phyloP scores from a whole-genome alignment of 92 coral and sea anemone genomes.

The Phenganax subtilis region DNA sequence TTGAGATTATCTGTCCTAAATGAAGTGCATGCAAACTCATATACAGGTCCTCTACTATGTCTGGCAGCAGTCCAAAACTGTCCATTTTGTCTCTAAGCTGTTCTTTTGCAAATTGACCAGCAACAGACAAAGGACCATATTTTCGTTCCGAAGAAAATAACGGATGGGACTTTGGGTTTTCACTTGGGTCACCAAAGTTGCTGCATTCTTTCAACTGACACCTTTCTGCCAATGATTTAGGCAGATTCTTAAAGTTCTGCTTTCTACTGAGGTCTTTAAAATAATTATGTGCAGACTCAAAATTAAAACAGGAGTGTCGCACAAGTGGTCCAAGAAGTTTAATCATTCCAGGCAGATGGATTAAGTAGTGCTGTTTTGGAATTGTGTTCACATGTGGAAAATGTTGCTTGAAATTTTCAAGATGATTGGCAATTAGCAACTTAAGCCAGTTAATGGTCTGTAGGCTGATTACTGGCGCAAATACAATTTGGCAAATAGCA shows the following conservation, averaged over 20 bases:
- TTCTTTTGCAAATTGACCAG: too few species aligned
- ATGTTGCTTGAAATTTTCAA: not conserved
- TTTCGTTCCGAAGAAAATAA: not conserved
- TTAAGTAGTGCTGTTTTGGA: constrained; percentile 1
- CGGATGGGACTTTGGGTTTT: not conserved
- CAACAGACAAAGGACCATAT: not conserved
- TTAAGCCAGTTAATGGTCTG: not conserved
- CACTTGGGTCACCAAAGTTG: not conserved
- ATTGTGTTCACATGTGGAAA: not conserved
- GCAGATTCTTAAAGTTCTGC: constrained; percentile 24
- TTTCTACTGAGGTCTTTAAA: constrained; percentile 35
- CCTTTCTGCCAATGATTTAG: not conserved
- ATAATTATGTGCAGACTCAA: constrained; percentile 16
- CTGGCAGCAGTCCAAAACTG: too few species aligned
- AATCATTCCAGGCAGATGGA: not conserved
- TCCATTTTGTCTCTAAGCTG: too few species aligned
- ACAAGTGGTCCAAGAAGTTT: constrained; percentile 4
- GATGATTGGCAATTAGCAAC: constrained; percentile 26
- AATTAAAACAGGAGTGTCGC: not conserved
- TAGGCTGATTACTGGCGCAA: constrained; percentile 31
- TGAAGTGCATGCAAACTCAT: too few species aligned
- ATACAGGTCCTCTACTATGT: too few species aligned
- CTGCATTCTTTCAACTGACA: not conserved
- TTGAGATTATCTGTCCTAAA: too few species aligned
- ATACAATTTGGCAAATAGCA: constrained; percentile 10